Conservation (phyloP, 1,140 invertebrate species). For the Adoxophyes honmai region DNA sequence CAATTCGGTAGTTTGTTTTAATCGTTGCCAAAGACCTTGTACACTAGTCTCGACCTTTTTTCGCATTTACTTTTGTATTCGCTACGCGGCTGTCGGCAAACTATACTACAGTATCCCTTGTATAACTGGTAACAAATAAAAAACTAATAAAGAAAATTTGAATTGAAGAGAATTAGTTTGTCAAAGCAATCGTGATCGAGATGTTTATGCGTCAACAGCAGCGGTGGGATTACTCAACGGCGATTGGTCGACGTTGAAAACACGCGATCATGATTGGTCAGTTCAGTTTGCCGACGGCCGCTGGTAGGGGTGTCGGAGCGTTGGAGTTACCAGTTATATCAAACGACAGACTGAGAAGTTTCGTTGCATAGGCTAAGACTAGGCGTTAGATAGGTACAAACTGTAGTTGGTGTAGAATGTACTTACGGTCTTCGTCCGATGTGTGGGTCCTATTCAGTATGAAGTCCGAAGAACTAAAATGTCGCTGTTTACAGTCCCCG, state of each 20-base stretch:
- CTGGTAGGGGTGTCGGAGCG: constrained; percentile 27
- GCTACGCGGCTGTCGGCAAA: constrained; percentile 11
- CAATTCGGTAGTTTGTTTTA: constrained; percentile 12
- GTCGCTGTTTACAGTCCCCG: too few relatives aligned
- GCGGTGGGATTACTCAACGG: too few relatives aligned
- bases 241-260: too few relatives aligned
- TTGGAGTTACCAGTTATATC: constrained; percentile 63
- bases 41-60: constrained; percentile 61
- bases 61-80: constrained; percentile 42
- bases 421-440: background rate
- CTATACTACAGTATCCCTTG: constrained; percentile 15
- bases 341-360: constrained; percentile 57
- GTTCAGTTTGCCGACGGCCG: constrained; percentile 16
- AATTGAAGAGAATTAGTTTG: too few relatives aligned
- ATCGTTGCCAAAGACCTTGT: constrained; percentile 66
- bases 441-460: background rate
- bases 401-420: constrained; percentile 4
- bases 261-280: too few relatives aligned
- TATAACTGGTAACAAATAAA: too few relatives aligned
- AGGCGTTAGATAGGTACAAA: constrained; percentile 27
- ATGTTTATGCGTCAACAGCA: too few relatives aligned
- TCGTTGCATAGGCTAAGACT: constrained; percentile 32
- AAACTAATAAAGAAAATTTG: too few relatives aligned
- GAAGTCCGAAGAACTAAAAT: too few relatives aligned
- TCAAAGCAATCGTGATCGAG: too few relatives aligned